Conservation (phyloP, 2,113 vertebrate genomes). For the Oenanthe melanoleuca region DNA sequence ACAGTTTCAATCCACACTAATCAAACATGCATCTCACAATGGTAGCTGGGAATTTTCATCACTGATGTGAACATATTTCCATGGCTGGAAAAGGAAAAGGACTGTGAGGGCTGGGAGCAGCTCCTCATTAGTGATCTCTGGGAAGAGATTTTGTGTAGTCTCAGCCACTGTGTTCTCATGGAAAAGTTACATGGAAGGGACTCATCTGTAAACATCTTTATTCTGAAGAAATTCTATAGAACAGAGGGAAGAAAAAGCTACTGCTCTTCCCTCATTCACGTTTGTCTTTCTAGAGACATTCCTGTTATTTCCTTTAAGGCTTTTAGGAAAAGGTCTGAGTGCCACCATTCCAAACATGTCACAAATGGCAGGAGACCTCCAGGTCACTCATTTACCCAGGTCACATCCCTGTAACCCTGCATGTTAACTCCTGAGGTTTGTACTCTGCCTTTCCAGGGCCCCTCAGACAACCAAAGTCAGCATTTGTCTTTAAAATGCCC, state of each 20-base stretch:
- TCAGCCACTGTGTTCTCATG: not conserved
- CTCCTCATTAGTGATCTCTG: not conserved
- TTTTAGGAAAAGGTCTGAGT: not conserved
- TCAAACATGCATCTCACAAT: not conserved
- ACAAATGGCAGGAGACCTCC: not conserved
- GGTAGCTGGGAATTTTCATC: not conserved
- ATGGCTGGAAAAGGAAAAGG: not conserved
- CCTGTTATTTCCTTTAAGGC: not conserved
- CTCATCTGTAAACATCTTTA: not conserved
- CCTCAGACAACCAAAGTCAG: not conserved
- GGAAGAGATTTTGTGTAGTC: not conserved
- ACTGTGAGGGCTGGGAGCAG: not conserved
- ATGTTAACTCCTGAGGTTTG: not conserved
- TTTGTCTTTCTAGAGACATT: not conserved
- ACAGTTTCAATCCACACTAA: not conserved
- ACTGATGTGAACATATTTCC: not conserved
- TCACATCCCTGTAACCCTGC: not conserved
- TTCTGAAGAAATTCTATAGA: not conserved
- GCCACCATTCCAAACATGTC: not conserved
- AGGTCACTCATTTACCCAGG: not conserved
- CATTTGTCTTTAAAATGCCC: not conserved
- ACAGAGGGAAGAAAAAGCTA: not conserved
- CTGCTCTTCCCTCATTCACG: not conserved
- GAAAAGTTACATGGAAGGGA: not conserved
- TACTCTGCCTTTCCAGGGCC: not conserved